A percentile compares a stretch with the other conserved stretches of the same genome.
Conservation (phyloP, 2,888 invertebrate genomes). For the Microctonus brassicae region DNA sequence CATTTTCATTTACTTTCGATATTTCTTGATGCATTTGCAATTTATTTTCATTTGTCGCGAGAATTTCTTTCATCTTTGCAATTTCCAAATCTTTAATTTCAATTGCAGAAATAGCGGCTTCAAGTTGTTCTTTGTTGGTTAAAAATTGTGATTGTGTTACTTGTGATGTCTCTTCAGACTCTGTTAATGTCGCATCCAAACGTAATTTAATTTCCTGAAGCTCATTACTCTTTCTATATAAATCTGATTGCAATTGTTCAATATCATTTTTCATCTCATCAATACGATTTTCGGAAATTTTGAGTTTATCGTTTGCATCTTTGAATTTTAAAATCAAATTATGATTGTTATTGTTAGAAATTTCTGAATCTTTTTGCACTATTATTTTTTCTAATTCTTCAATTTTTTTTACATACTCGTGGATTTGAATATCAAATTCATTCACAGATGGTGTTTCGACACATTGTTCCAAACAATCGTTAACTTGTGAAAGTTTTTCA, state of each 20-base stretch:
- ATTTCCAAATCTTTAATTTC: not conserved
- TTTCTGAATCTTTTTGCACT: slow-evolving; percentile 58
- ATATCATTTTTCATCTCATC: slow-evolving; percentile 68
- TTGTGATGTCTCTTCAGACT: not conserved
- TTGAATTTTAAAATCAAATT: slow-evolving; percentile 26
- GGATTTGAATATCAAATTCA: not conserved
- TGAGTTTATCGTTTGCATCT: slow-evolving; percentile 1
- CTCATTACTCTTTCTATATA: slow-evolving; percentile 29
- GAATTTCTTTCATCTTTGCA: not conserved
- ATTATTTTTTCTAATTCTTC: slow-evolving; percentile 63
- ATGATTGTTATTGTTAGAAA: slow-evolving; percentile 51
- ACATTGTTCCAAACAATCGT: slow-evolving; percentile 18
- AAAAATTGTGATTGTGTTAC: not conserved
- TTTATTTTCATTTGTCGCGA: not conserved
- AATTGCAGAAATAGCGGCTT: not conserved
- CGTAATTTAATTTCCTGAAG: slow-evolving; percentile 36
- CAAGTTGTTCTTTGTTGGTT: not conserved
- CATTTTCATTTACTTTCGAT: not conserved
- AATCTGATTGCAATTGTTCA: slow-evolving; percentile 43
- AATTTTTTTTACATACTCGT: not conserved
- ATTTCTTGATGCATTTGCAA: not conserved
- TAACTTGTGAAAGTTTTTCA: not conserved
- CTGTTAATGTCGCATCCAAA: slow-evolving; percentile 6
- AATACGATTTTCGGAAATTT: slow-evolving; percentile 52
- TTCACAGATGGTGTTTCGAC: slow-evolving; percentile 27